Evolutionary conservation across 2,888 invertebrate genomes (phyloP).

Genomic region (Ochlodes sylvanus): DNA sequence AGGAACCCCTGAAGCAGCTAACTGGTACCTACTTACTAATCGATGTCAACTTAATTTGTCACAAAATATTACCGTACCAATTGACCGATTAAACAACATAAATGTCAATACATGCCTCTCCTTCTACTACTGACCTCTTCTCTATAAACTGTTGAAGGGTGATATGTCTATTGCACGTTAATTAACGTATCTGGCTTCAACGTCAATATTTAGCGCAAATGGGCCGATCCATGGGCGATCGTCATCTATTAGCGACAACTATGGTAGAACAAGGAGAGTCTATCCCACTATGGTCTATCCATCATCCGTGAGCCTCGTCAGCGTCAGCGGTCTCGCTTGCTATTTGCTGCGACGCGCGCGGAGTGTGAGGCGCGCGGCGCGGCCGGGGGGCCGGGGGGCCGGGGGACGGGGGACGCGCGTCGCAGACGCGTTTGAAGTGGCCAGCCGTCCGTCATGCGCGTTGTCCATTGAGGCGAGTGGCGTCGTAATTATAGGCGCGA

Average conservation of each 20-base stretch:
- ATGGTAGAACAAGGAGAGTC: slow-evolving; percentile 2
- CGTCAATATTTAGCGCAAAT: slow-evolving; percentile 10
- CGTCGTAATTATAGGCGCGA: slow-evolving; percentile 52
- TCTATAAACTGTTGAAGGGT: too few relatives aligned
- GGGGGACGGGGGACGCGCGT: slow-evolving; percentile 1
- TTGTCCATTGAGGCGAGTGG: slow-evolving; percentile 43
- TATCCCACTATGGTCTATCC: slow-evolving; percentile 8
- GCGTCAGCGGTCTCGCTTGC: slow-evolving; percentile 14
- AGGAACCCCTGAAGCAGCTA: too few relatives aligned
- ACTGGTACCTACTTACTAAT: too few relatives aligned
- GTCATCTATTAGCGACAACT: slow-evolving; percentile 13
- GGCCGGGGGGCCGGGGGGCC: not conserved
- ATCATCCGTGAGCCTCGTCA: slow-evolving; percentile 1
- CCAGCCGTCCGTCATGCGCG: slow-evolving; percentile 26
- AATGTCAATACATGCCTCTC: too few relatives aligned
- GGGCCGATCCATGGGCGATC: slow-evolving; percentile 4
- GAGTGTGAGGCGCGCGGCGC: slow-evolving; percentile 10
- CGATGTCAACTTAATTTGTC: too few relatives aligned
- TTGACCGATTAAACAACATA: too few relatives aligned
- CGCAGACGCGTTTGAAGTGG: slow-evolving; percentile 31
- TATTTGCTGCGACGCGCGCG: slow-evolving; percentile 20
- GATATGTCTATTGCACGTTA: too few relatives aligned
- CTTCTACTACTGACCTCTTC: too few relatives aligned
- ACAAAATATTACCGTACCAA: too few relatives aligned
- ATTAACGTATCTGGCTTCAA: not conserved